Percentiles rank a stretch among this genome's conserved stretches.
These are phyloP conservation scores for Odontomachus brunneus DNA, from an alignment of 1,140 invertebrate species.

Conservation along the genomic window DNA sequence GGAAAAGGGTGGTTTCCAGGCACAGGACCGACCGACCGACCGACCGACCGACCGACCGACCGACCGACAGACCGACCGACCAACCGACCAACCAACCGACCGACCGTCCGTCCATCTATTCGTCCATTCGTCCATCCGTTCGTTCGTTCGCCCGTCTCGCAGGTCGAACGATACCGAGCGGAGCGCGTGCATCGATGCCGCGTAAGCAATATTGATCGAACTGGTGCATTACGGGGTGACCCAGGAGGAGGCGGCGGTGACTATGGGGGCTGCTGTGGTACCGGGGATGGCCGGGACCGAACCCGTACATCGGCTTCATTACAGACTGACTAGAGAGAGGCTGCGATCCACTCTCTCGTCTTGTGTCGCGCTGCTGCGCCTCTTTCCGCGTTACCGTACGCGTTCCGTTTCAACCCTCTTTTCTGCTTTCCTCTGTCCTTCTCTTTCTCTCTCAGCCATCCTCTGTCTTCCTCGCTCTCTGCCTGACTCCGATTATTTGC, in stretches of 20 bases:
- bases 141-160: constrained; percentile 28
- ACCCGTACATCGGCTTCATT: constrained; percentile 73
- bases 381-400: constrained; percentile 42
- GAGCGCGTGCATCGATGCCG: constrained; percentile 72
- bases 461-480: not conserved
- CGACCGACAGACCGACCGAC: constrained; percentile 18
- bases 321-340: constrained; percentile 71
- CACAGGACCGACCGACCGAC: not conserved
- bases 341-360: constrained; percentile 64
- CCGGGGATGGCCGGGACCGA: constrained; percentile 58
- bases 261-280: constrained; percentile 71
- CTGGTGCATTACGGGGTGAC: constrained; percentile 74
- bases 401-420: constrained; percentile 54
- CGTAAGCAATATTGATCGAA: constrained; percentile 79
- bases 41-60: too few species aligned
- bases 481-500: constrained; percentile 26
- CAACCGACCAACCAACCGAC: not conserved
- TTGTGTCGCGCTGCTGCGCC: constrained; percentile 24
- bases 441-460: not conserved
- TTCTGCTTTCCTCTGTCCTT: not conserved
- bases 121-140: constrained; percentile 9
- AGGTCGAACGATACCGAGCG: constrained; percentile 67
- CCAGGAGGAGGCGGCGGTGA: constrained; percentile 68
- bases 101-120: not conserved
- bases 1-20: constrained; percentile 30